Evolutionary conservation across 2,888 invertebrate genomes (phyloP).

Genomic region (Agonopterix subpropinquella): DNA sequence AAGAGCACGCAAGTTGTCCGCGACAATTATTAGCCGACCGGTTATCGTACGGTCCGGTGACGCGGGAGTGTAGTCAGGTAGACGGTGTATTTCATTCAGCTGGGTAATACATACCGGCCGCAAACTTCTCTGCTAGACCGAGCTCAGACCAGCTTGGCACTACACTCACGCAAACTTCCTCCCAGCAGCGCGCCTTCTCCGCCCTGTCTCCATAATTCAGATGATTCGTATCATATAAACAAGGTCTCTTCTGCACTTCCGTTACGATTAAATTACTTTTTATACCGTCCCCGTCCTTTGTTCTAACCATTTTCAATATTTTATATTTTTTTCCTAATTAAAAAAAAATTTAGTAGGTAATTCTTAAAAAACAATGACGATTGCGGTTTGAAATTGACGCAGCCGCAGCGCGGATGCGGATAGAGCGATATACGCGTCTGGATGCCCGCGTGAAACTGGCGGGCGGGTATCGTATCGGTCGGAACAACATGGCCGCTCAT

Average conservation of each 20-base stretch:
- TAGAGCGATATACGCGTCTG: constrained; percentile 40
- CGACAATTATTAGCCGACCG: constrained; percentile 49
- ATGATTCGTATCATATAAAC: constrained; percentile 61
- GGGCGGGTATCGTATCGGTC: constrained; percentile 28
- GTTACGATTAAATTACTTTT: constrained; percentile 57
- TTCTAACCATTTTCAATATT: constrained; percentile 49
- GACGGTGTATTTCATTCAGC: constrained; percentile 14
- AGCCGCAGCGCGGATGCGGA: constrained; percentile 24
- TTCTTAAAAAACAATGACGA: constrained; percentile 1
- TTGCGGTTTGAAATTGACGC: constrained; percentile 15
- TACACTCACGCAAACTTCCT: constrained; percentile 62
- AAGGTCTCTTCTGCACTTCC: constrained; percentile 61
- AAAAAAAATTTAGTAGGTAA: constrained; percentile 8
- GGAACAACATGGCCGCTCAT: constrained; percentile 26
- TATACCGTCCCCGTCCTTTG: constrained; percentile 57
- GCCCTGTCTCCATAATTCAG: constrained; percentile 59
- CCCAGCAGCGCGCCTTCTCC: constrained; percentile 65
- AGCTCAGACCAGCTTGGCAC: constrained; percentile 62
- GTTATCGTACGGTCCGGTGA: constrained; percentile 14
- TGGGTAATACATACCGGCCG: constrained; percentile 57
- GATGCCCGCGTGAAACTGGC: constrained; percentile 66
- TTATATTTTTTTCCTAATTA: constrained; percentile 5
- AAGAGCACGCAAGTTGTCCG: constrained; percentile 64
- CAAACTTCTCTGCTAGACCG: constrained; percentile 52
- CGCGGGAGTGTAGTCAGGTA: constrained; percentile 27